phyloP scores from a whole-genome alignment of 2,113 vertebrate species.

The Corythaixoides concolor region DNA sequence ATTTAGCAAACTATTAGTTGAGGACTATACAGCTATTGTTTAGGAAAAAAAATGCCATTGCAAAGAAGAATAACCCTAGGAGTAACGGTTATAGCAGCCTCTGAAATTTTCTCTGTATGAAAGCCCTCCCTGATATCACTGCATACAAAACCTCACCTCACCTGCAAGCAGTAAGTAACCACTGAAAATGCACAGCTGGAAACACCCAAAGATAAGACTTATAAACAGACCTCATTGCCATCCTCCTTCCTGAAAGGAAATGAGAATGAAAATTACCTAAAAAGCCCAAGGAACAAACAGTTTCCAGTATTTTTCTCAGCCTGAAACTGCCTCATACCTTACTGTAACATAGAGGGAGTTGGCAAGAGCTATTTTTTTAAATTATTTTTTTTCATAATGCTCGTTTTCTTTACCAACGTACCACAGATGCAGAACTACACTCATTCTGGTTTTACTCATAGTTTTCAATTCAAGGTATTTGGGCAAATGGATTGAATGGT shows the following conservation, averaged over 20 bases:
- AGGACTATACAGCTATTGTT: background rate
- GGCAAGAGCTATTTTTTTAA: background rate
- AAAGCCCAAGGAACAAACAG: background rate
- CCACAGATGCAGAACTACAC: background rate
- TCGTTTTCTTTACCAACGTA: background rate
- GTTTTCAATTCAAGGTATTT: too few relatives aligned
- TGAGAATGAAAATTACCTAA: background rate
- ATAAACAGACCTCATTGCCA: background rate
- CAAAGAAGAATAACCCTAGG: background rate
- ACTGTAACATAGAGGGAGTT: accelerated
- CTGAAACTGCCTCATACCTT: background rate
- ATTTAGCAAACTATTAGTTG: background rate
- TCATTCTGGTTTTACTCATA: background rate
- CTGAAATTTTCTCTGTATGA: background rate
- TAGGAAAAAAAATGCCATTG: background rate
- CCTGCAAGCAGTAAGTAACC: background rate
- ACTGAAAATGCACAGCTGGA: background rate
- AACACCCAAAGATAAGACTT: background rate
- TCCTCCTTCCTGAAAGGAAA: background rate
- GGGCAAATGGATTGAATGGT: background rate
- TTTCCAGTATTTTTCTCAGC: background rate
- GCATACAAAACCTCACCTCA: background rate
- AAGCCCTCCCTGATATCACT: background rate
- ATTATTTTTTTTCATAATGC: background rate
- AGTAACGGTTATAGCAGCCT: background rate